A percentile compares a stretch with the other conserved stretches of the same genome.
phyloP scores from a whole-genome alignment of 2,888 invertebrate species.

The Leptinotarsa haldemani region DNA sequence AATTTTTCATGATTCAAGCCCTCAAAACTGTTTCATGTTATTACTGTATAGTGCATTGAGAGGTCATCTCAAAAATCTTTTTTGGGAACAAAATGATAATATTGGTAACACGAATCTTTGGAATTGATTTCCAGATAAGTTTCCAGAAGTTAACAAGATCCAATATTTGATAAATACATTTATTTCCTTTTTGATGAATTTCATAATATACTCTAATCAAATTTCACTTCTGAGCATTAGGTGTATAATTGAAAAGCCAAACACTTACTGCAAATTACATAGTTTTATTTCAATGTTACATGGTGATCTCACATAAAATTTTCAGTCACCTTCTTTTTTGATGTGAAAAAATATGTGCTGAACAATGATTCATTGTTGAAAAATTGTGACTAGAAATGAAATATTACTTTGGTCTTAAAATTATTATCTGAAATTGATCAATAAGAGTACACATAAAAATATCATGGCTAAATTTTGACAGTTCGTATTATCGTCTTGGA shows the following conservation, averaged over 20 bases:
- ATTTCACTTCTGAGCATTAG: too few species aligned
- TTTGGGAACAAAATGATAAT: too few species aligned
- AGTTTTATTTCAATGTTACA: slow-evolving; percentile 42
- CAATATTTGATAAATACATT: too few species aligned
- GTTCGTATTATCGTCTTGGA: not conserved
- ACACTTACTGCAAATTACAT: slow-evolving; percentile 44
- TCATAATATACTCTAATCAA: too few species aligned
- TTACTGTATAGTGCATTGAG: too few species aligned
- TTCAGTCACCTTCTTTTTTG: slow-evolving; percentile 42
- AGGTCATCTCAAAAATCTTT: too few species aligned
- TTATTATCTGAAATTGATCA: slow-evolving; percentile 29
- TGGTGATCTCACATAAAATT: slow-evolving; percentile 46
- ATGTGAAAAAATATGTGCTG: slow-evolving; percentile 48
- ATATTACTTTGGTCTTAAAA: slow-evolving; percentile 53
- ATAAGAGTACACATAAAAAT: slow-evolving; percentile 33
- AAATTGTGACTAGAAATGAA: slow-evolving; percentile 55
- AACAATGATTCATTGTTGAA: slow-evolving; percentile 47
- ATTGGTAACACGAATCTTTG: too few species aligned
- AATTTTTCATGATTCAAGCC: too few species aligned
- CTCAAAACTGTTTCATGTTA: too few species aligned
- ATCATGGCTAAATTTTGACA: not conserved
- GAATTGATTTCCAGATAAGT: too few species aligned
- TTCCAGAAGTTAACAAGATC: too few species aligned
- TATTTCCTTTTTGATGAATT: too few species aligned
- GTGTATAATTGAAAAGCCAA: slow-evolving; percentile 19